These are phyloP conservation scores for Polyodon spathula DNA, from an alignment of 2,113 vertebrate species.

Conservation along the genomic window DNA sequence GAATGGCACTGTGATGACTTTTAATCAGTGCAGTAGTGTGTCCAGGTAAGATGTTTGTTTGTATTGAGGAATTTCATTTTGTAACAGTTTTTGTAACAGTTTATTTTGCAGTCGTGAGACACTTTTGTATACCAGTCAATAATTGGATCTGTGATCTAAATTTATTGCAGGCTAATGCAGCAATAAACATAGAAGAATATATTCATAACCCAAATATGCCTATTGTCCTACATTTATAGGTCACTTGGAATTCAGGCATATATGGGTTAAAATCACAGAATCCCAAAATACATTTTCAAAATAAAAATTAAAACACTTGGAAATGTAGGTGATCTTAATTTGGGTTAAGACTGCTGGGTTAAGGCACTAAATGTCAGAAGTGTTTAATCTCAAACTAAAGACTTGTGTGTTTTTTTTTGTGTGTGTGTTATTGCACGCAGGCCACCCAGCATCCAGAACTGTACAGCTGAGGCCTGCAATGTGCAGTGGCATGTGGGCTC, in stretches of 20 bases:
- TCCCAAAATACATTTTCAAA: too few species aligned
- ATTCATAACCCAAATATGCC: too few species aligned
- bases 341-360: not conserved
- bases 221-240: too few species aligned
- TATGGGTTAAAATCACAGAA: too few species aligned
- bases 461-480: constrained; percentile 69
- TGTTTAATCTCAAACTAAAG: not conserved
- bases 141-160: too few species aligned
- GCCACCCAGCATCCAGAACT: constrained; percentile 70
- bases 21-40: constrained; percentile 67
- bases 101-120: too few species aligned
- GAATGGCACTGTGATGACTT: constrained; percentile 61
- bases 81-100: not conserved
- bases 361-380: rapidly evolving
- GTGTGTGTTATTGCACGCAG: constrained; percentile 27
- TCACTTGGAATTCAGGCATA: too few species aligned
- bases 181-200: too few species aligned
- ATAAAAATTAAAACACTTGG: too few species aligned
- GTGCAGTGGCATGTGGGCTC: constrained; percentile 80
- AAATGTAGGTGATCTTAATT: not conserved
- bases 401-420: rapidly evolving
- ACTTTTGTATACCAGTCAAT: too few species aligned
- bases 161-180: too few species aligned
- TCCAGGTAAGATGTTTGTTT: constrained; percentile 60
- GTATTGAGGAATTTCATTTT: not conserved